Base-by-base conservation (phyloP, 2,888 invertebrate species). In the Drosophila nigricruria region DNA sequence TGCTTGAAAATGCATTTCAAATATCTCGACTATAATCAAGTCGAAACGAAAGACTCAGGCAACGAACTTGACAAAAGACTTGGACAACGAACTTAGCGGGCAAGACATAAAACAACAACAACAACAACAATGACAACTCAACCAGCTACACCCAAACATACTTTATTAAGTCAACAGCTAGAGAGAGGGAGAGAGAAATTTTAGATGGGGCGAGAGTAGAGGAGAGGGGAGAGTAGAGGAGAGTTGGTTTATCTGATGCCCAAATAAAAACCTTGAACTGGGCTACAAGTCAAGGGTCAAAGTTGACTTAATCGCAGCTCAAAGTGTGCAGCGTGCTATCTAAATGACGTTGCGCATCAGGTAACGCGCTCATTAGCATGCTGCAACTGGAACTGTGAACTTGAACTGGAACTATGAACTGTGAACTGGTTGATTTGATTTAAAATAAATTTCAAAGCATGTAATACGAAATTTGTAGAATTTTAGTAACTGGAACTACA, bases 31-130 rank as follows among this genome's bases (percentile, higher is more conserved):
- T 36, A 36, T 50, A 40, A 23, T 20, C 49, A 27, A 47, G 9
- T 23, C 14, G 42, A 20, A 38, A 16, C 53, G 38, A 74, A 78
- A 71, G 79, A 78, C 71, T 74, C 30, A 64, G 65, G 69, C 70
- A 71, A 63, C 70, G 56, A 68, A 68, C 68, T 68, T 68, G 45
- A 54, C 54, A 49, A 78, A 78, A 74, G 79, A 75, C 72, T 79
- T 36, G 59, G 49, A 45, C 60, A 73, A 73, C 73, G 59, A 68
- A 73, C 73, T 64, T 54, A 45, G 34, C n/a, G 36, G 32, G 25
- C 64, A 38, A 14, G 16, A 27, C 38, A 52, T 30, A 40, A 27
- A 1, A 6, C 50, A 50, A 20, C 50, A n/a, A 23, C 32, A 27
- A 47, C 47, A 47, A 27, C 18, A 30, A 49, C 32, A 49, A 49